phyloP scores from a whole-genome alignment of 2,888 invertebrate genomes.

The Polydrusus pterygomalis region DNA sequence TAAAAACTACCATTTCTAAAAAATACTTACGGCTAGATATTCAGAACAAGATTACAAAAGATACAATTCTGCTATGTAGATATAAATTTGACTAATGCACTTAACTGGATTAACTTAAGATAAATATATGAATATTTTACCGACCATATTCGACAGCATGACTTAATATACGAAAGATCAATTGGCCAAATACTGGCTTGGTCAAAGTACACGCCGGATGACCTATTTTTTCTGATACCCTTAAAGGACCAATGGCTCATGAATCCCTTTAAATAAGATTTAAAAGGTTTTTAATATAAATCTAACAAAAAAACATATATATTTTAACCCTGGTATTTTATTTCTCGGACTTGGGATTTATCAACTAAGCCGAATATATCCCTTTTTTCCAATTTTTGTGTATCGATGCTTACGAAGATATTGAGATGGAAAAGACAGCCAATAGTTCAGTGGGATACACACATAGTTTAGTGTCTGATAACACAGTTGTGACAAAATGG shows the following conservation, averaged over 20 bases:
- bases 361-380: background rate
- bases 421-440: background rate
- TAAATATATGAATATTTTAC: too few species aligned
- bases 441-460: background rate
- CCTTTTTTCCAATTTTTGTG: conserved; percentile 4
- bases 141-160: too few species aligned
- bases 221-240: background rate
- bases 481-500: background rate
- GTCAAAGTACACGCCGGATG: background rate
- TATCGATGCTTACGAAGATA: background rate
- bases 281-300: background rate
- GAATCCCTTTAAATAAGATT: background rate
- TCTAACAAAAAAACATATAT: background rate
- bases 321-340: conserved; percentile 6
- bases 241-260: background rate
- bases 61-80: too few species aligned
- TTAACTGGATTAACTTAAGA: too few species aligned
- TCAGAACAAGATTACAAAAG: too few species aligned
- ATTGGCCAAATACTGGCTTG: background rate
- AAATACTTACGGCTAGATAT: too few species aligned
- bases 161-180: too few species aligned
- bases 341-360: background rate
- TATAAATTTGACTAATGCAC: too few species aligned
- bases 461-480: background rate
- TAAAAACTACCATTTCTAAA: too few species aligned